A percentile compares a stretch with the other conserved stretches of the same genome.
Conservation (phyloP, 2,113 vertebrate species). For the Burhinus bistriatus region DNA sequence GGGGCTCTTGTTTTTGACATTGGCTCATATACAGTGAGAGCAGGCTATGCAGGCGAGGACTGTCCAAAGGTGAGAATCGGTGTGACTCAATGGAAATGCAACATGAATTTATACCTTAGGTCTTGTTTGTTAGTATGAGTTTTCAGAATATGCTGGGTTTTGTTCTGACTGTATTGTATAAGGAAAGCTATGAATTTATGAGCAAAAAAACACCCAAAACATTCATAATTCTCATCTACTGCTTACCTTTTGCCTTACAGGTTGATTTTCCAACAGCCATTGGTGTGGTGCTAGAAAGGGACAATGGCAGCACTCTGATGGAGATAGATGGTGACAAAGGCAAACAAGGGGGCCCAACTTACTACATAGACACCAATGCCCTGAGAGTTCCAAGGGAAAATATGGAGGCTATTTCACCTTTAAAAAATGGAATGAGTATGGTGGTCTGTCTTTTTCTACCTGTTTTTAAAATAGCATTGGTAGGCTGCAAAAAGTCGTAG, state of each 20-base stretch:
- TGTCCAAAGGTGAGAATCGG: conserved; percentile 90
- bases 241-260: conserved; percentile 67
- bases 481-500: background rate
- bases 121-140: accelerated
- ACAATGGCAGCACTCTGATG: conserved; percentile 93
- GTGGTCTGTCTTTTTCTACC: background rate
- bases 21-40: conserved; percentile 95
- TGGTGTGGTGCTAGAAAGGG: conserved; percentile 91
- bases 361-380: conserved; percentile 97
- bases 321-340: conserved; percentile 94
- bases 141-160: accelerated
- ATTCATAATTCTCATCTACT: background rate
- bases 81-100: background rate
- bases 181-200: background rate
- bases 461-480: background rate
- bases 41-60: conserved; percentile 97
- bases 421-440: conserved; percentile 99
- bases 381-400: conserved; percentile 93
- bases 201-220: background rate
- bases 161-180: background rate
- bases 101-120: background rate
- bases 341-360: conserved; percentile 91
- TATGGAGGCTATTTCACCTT: conserved; percentile 96
- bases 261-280: conserved; percentile 98
- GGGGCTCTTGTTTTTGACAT: conserved; percentile 98